phyloP scores from a whole-genome alignment of 2,113 vertebrate species.

The Hydrochoerus hydrochaeris region DNA sequence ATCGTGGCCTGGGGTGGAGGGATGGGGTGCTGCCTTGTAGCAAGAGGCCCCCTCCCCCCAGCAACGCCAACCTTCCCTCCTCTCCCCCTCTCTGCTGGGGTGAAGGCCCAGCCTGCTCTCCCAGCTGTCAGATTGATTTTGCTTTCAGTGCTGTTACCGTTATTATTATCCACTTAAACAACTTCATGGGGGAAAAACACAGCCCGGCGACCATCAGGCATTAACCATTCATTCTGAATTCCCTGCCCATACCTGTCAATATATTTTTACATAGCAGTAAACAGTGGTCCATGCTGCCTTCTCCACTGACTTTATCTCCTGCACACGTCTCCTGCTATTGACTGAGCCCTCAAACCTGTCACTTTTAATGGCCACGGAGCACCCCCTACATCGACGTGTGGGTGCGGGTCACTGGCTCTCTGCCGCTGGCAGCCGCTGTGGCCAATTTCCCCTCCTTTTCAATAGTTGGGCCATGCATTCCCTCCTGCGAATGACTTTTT shows the following conservation, averaged over 20 bases:
- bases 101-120: background rate
- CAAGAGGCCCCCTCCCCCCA: background rate
- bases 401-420: slow-evolving; percentile 46
- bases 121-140: slow-evolving; percentile 57
- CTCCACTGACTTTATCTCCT: slow-evolving; percentile 50
- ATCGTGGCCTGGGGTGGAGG: background rate
- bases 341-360: slow-evolving; percentile 64
- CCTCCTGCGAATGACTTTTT: slow-evolving; percentile 51
- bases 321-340: slow-evolving; percentile 56
- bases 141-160: slow-evolving; percentile 60
- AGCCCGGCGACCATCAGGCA: slow-evolving; percentile 21
- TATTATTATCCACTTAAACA: slow-evolving; percentile 79
- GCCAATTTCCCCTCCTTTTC: slow-evolving; percentile 45
- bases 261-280: slow-evolving; percentile 69
- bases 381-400: background rate
- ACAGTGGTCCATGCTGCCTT: slow-evolving; percentile 19
- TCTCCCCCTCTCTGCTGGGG: background rate
- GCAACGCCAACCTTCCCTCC: background rate
- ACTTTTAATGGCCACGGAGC: slow-evolving; percentile 51
- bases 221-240: background rate
- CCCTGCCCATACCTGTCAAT: slow-evolving; percentile 68
- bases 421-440: background rate
- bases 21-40: background rate
- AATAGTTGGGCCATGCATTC: slow-evolving; percentile 33
- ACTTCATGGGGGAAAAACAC: slow-evolving; percentile 42